Evolutionary conservation across 2,113 vertebrate species (phyloP), one percentile per base, ranked within the genome.

Genomic region (Cinclus cinclus): DNA sequence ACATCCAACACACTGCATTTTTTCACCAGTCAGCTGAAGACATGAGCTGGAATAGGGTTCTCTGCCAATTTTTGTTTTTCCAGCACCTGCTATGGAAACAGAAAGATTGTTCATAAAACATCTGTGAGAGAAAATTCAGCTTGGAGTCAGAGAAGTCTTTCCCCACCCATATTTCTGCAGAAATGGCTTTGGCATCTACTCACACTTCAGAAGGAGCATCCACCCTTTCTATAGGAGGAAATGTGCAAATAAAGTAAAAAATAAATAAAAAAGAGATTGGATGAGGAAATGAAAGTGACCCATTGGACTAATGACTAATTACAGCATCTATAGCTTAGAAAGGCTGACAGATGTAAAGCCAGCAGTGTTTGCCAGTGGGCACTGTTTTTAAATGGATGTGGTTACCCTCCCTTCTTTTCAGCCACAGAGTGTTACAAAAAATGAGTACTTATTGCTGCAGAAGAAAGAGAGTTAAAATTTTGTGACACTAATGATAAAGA

Each of bases 21-120:
- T 89, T 89, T 75, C 64, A 84, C 52, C 52, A 87, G 42, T 47
- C 59, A 77, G n/a, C 37, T 89, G 49, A 73, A 94, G 33, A 68
- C 11, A 49, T 53, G 52, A 81, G 31, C 25, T 71, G 52, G 33
- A 60, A 70, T 14, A 64, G n/a, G 2, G 6, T 67, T 82, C 18
- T 50, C 52, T 75, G 64, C 69, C 87, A 92, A 55, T 70, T 94
- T 78, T 75, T 2, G 1, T 39, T 15, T 94, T 96, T 78, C 49
- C 64, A 89, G 52, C 73, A 81, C 42, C 78, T 92, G 64, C 56
- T 64, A 64, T n/a, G 49, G 81, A 89, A 92, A 59, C 47, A 89
- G 42, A 71, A 80, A 27, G 39, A 28, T 24, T 92, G 39, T 63
- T 89, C 56, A 22, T 41, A 63, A 82, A 91, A 84, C 58, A 88